Evolutionary conservation across 2,888 invertebrate genomes (phyloP).

Genomic region (Cremastobaeus sp.): DNA sequence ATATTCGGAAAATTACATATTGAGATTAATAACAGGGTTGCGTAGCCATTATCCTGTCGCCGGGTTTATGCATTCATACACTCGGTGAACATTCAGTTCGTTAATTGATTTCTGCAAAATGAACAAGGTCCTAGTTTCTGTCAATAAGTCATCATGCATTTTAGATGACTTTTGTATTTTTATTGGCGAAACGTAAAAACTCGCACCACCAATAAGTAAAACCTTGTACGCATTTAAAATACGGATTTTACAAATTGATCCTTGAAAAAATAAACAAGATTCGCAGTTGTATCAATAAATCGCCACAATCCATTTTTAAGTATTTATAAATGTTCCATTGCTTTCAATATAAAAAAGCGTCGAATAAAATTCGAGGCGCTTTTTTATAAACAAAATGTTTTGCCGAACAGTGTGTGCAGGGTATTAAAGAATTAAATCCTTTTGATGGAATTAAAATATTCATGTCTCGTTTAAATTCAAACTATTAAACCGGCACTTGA

Average conservation of each 20-base stretch:
- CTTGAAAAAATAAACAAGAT: no score
- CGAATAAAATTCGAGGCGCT: no score
- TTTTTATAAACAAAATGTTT: no score
- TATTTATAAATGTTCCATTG: constrained; percentile 8
- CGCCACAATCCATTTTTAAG: neutral
- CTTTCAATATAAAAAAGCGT: neutral
- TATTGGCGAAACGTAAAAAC: no score
- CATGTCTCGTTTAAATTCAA: no score
- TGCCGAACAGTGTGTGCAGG: no score
- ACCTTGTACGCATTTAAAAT: no score
- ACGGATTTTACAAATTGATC: no score
- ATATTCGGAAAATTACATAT: constrained; percentile 20
- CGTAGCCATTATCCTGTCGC: constrained; percentile 33
- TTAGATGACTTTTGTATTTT: no score
- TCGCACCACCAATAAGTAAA: no score
- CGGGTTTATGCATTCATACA: constrained; percentile 17
- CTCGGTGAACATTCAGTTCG: constrained; percentile 25
- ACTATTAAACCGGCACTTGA: neutral
- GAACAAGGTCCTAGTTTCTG: constrained; percentile 16
- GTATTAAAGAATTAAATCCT: neutral
- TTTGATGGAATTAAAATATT: no score
- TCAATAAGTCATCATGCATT: neutral
- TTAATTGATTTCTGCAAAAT: constrained; percentile 39
- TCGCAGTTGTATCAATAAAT: no score
- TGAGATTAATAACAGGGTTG: constrained; percentile 21